Evolutionary conservation across 2,797 vertebrate species (phyloP).

Genomic region (Numenius phaeopus): DNA sequence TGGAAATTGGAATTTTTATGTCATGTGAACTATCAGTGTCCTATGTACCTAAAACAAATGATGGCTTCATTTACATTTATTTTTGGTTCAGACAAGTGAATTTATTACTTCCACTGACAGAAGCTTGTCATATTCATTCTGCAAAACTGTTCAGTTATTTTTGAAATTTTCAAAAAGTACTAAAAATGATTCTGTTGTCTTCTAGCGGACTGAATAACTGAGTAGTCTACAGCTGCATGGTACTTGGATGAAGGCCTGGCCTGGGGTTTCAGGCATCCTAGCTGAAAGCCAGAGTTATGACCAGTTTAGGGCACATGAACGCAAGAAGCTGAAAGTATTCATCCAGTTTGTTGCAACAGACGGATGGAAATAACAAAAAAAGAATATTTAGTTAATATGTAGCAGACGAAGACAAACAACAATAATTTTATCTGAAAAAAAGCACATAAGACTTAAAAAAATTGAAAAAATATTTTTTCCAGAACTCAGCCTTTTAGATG

Average conservation of each 20-base stretch:
- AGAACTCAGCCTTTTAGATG: background rate
- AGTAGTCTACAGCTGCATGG: background rate
- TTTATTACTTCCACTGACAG: background rate
- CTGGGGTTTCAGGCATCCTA: background rate
- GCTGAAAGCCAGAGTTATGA: background rate
- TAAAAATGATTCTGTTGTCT: background rate
- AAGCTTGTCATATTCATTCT: background rate
- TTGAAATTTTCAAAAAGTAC: background rate
- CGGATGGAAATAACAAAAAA: background rate
- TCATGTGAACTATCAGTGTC: background rate
- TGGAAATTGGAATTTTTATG: background rate
- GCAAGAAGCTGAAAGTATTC: background rate
- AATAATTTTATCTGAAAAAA: background rate
- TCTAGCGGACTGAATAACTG: background rate
- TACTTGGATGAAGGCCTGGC: background rate
- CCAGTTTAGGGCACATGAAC: background rate
- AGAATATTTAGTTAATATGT: background rate
- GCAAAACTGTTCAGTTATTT: background rate
- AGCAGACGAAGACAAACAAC: background rate
- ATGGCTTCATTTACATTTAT: background rate
- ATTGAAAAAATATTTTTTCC: background rate
- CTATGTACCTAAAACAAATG: background rate
- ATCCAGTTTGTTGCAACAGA: background rate
- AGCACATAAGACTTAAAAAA: background rate
- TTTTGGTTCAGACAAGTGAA: background rate